These are phyloP conservation scores for Thalassarche chlororhynchos DNA, from an alignment of 2,113 vertebrate species.

Conservation along the genomic window DNA sequence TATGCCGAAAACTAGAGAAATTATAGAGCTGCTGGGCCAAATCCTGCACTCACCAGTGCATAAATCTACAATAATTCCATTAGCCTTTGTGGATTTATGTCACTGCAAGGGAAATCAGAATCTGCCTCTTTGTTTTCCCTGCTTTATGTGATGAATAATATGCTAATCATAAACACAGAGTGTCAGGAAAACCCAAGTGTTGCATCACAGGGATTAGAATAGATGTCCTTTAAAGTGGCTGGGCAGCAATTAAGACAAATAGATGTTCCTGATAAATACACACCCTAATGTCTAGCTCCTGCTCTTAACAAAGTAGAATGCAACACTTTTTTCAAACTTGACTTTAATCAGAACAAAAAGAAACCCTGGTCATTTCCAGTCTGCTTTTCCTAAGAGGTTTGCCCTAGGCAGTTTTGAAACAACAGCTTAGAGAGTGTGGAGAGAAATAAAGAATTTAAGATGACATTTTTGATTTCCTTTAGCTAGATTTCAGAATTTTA, in stretches of 20 bases:
- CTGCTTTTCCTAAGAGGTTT: neutral
- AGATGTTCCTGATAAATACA: neutral
- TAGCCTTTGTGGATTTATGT: slow-evolving; percentile 3
- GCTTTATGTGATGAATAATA: neutral
- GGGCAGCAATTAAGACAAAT: neutral
- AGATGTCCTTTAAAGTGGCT: neutral
- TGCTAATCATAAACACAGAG: neutral
- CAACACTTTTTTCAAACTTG: neutral
- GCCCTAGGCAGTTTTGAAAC: neutral
- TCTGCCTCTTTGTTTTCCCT: neutral
- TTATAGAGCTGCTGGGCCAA: slow-evolving; percentile 7
- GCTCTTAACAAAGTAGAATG: neutral
- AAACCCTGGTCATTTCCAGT: neutral
- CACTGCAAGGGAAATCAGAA: neutral
- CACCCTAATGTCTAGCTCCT: neutral
- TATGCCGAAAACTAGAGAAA: neutral
- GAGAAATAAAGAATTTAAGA: neutral
- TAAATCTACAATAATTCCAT: slow-evolving; percentile 21
- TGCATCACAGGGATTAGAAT: neutral
- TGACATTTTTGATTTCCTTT: neutral
- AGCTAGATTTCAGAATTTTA: neutral
- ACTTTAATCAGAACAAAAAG: neutral
- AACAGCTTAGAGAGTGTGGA: neutral
- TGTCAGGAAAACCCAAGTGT: neutral
- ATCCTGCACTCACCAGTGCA: neutral